Evolutionary conservation across 2,888 invertebrate genomes (phyloP).

Genomic region (Campopleginae sp.): DNA sequence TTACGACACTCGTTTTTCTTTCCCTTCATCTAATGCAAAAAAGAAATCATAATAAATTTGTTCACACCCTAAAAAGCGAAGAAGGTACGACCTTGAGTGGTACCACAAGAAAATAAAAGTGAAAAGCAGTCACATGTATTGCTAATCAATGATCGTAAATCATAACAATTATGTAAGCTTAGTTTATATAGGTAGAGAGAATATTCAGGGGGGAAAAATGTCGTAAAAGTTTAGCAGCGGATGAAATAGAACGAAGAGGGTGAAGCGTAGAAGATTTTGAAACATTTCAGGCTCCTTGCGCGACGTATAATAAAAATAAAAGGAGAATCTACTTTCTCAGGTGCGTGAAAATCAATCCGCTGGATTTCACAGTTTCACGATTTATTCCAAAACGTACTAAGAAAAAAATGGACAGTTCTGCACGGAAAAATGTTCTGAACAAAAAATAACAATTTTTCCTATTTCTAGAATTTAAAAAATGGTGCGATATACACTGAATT

Average conservation of each 20-base stretch:
- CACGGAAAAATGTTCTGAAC: not conserved
- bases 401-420: not conserved
- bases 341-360: slow-evolving; percentile 32
- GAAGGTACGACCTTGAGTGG: not conserved
- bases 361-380: not conserved
- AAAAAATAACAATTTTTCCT: not conserved
- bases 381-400: not conserved
- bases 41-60: slow-evolving; percentile 64
- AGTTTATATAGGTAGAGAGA: slow-evolving; percentile 1
- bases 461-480: not conserved
- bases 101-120: slow-evolving; percentile 36
- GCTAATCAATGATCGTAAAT: slow-evolving; percentile 57
- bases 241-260: slow-evolving; percentile 16
- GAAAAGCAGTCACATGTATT: slow-evolving; percentile 46
- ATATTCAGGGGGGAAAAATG: slow-evolving; percentile 11
- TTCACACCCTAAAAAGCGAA: slow-evolving; percentile 22
- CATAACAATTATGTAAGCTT: slow-evolving; percentile 44
- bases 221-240: slow-evolving; percentile 15
- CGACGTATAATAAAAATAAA: not conserved
- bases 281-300: slow-evolving; percentile 5
- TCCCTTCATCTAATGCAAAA: slow-evolving; percentile 55
- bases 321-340: slow-evolving; percentile 8
- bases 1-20: slow-evolving; percentile 23
- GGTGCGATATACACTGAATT: not conserved
- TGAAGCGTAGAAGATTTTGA: slow-evolving; percentile 24